phyloP scores from a whole-genome alignment of 2,888 invertebrate genomes.

The Parnassius smintheus region DNA sequence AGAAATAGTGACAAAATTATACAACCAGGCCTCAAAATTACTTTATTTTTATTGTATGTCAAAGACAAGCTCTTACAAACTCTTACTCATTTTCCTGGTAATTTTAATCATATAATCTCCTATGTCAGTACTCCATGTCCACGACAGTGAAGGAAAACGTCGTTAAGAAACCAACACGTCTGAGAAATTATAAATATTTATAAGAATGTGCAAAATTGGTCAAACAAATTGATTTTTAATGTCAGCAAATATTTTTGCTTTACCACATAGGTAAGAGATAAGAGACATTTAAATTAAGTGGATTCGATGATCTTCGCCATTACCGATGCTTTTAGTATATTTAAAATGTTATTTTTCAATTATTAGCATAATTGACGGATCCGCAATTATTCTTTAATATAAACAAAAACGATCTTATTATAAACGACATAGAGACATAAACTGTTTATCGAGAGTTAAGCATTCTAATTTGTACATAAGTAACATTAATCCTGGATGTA shows the following conservation, averaged over 20 bases:
- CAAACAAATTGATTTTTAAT: constrained; percentile 15
- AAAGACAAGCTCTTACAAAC: no score
- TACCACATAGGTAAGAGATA: constrained; percentile 17
- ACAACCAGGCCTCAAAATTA: neutral
- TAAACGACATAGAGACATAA: no score
- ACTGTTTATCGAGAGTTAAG: no score
- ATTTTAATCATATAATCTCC: no score
- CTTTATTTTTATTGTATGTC: no score
- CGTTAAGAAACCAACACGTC: no score
- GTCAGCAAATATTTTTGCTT: constrained; percentile 19
- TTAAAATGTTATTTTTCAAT: constrained; percentile 13
- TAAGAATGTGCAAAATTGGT: constrained; percentile 1
- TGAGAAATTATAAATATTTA: no score
- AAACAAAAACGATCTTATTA: no score
- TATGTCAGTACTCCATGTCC: no score
- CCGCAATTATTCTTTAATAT: neutral
- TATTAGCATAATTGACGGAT: constrained; percentile 11
- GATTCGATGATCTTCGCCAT: constrained; percentile 19
- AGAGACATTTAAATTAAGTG: constrained; percentile 19
- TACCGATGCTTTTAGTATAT: constrained; percentile 6
- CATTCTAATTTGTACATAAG: no score
- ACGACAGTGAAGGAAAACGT: no score
- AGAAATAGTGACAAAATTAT: constrained; percentile 11
- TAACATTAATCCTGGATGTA: no score
- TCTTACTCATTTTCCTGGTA: constrained; percentile 8